Base-by-base conservation (phyloP, 2,113 vertebrate genomes). In the Oenanthe oenanthe region DNA sequence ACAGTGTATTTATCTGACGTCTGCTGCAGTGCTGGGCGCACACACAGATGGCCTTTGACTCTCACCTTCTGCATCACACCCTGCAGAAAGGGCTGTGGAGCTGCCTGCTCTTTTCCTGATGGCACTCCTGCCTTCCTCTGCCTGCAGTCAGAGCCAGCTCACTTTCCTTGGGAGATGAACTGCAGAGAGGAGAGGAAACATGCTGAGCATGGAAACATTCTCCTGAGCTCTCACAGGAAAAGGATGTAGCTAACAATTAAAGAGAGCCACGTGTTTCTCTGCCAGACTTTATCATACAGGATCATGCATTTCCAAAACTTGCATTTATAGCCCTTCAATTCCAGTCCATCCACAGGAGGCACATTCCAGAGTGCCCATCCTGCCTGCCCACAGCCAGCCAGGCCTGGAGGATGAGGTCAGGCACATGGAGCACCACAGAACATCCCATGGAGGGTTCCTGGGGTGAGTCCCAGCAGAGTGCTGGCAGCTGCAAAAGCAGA, bases 171-270 rank as follows among this genome's bases (percentile, higher is more conserved):
- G 92, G 93, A 93, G 67, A 97, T 83, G 66, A 94, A 85, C 92
- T 74, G 8, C 2, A 88, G 47, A 9, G 78, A 92, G 56, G 72
- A 94, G 25, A 95, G 92, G 95, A 96, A 96, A 88, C 89, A 79
- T 6, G 79, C 51, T 88, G 92, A 96, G 57, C 63, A 94, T 78
- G 83, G 94, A 96, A 96, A 97, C 92, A 89, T 84, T 92, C 96
- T 92, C 83, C 38, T 68, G 31, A 92, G 90, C 65, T 74, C 72
- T 93, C 80, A 89, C 77, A 96, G 94, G 93, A 96, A 97, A 96
- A 93, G 96, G 93, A 92, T 95, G 92, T 84, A 96, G 87, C 89
- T 94, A 85, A 94, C 94, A 94, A 89, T 88, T 63, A 93, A 78
- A 77, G 68, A 94, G 75, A 93, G 36, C 32, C 58, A 24, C 24